Conservation (phyloP, 2,113 vertebrate genomes). For the Phylloscopus whistleri region DNA sequence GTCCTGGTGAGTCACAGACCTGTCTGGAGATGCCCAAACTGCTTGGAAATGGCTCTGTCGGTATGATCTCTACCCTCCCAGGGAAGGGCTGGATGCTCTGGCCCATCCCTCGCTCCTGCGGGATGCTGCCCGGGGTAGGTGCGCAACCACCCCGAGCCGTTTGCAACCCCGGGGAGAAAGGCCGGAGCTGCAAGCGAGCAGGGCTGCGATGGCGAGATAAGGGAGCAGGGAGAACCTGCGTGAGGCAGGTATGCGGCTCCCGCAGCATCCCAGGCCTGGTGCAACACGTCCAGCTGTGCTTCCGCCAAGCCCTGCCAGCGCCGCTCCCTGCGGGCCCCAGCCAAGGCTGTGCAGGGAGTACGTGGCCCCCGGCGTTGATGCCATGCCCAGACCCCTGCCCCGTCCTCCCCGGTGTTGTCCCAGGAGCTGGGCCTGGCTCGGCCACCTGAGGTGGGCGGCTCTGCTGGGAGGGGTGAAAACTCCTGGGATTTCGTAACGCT, state of each 20-base stretch:
- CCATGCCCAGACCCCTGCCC: not conserved
- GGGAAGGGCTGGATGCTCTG: not conserved
- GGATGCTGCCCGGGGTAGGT: not conserved
- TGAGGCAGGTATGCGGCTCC: not conserved
- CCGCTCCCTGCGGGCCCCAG: not conserved
- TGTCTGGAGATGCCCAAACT: slow-evolving; percentile 67
- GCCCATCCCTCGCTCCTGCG: not conserved
- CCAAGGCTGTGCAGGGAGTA: not conserved
- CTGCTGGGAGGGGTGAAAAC: not conserved
- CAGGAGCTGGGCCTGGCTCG: accelerated
- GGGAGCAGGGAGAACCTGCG: not conserved
- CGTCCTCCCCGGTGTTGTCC: accelerated
- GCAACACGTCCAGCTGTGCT: slow-evolving; percentile 35
- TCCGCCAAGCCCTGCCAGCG: slow-evolving; percentile 9
- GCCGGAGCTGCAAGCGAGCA: not conserved
- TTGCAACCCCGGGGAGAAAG: not conserved
- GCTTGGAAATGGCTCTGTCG: not conserved
- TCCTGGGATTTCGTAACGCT: not conserved
- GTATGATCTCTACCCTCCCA: slow-evolving; percentile 16
- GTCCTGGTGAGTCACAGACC: slow-evolving; percentile 48
- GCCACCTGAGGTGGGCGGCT: not conserved
- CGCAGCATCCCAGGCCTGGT: slow-evolving; percentile 23
- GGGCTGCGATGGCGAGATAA: not conserved
- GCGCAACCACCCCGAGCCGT: not conserved
- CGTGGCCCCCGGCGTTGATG: accelerated